Evolutionary conservation across 2,888 invertebrate genomes (phyloP).

Genomic region (Cantharis nigra): DNA sequence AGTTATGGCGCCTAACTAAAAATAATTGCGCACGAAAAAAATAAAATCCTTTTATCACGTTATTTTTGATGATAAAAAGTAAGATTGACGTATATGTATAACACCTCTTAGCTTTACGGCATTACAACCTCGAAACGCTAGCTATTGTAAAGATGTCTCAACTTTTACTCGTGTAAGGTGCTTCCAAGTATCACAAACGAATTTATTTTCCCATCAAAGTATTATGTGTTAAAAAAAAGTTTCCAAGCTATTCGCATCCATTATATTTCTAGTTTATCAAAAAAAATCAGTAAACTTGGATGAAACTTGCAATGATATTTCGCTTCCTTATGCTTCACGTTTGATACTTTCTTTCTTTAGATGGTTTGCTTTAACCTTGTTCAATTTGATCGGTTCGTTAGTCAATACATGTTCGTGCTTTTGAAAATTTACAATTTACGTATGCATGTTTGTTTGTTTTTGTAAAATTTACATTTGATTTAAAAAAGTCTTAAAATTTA

Average conservation of each 20-base stretch:
- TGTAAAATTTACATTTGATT: neutral
- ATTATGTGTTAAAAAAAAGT: neutral
- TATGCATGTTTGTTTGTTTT: neutral
- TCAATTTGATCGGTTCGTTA: slow-evolving; percentile 1
- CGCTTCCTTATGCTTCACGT: neutral
- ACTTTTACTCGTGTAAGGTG: neutral
- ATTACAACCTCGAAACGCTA: neutral
- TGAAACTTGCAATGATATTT: neutral
- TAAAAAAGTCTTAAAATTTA: neutral
- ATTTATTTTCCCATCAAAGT: neutral
- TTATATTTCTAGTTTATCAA: neutral
- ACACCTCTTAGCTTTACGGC: neutral
- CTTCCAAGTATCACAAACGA: neutral
- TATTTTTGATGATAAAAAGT: neutral
- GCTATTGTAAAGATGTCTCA: neutral
- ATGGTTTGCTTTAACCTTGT: neutral
- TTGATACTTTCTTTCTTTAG: neutral
- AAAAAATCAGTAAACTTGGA: neutral
- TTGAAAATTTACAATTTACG: neutral
- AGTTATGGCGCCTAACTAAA: neutral
- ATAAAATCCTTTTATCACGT: neutral
- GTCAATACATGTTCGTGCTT: neutral
- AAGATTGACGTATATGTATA: neutral
- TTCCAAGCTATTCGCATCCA: neutral
- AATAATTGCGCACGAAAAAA: neutral